A percentile compares a stretch with the other conserved stretches of the same genome.
Evolutionary conservation across 92 coral and sea anemone genomes (phyloP).

Genomic region (Zoanthus sociatus): DNA sequence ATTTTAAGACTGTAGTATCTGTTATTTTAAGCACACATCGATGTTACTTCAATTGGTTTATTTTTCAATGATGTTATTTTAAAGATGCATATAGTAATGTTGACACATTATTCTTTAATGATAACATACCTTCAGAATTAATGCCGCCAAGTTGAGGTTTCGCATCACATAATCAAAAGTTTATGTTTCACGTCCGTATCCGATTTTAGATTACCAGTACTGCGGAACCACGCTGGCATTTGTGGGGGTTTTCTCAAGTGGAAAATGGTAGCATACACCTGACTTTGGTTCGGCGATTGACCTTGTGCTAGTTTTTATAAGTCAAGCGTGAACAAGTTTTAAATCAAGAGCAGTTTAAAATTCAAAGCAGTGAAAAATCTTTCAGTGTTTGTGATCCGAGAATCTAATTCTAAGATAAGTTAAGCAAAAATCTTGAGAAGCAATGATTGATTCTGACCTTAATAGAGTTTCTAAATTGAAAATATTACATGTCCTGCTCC

Average conservation of each 20-base stretch:
- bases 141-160: slow-evolving; percentile 27
- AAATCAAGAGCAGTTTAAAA: neutral
- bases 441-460: neutral
- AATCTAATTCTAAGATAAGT: neutral
- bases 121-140: slow-evolving; percentile 9
- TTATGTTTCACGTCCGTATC: slow-evolving; percentile 40
- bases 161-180: slow-evolving; percentile 20
- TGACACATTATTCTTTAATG: neutral
- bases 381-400: neutral
- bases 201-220: slow-evolving; percentile 17
- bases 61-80: slow-evolving; percentile 28
- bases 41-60: neutral
- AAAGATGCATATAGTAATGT: slow-evolving; percentile 2
- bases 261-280: neutral
- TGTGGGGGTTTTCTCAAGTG: slow-evolving; percentile 16
- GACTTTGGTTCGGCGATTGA: neutral
- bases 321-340: slow-evolving; percentile 37
- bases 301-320: slow-evolving; percentile 21
- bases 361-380: neutral
- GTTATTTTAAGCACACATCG: neutral
- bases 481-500: neutral
- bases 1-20: neutral
- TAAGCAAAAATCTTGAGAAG: neutral
- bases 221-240: slow-evolving; percentile 25
- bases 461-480: neutral